Evolutionary conservation across 2,113 vertebrate species (phyloP).

Genomic region (Proterorhinus semilunaris): DNA sequence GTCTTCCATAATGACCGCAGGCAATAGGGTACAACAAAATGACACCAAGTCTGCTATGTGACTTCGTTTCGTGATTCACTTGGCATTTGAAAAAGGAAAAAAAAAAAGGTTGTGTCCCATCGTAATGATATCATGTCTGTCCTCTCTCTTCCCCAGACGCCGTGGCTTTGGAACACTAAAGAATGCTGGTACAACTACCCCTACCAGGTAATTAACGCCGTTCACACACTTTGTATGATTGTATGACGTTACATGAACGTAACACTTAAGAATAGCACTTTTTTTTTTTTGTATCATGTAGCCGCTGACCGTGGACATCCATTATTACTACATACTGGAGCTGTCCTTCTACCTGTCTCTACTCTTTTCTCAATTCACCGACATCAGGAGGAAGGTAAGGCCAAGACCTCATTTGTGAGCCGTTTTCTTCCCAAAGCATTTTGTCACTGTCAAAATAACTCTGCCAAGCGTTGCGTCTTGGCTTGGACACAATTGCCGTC

Average conservation of each 20-base stretch:
- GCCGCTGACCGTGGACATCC: conserved; percentile 92
- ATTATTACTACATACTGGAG: conserved; percentile 96
- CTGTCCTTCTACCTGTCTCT: conserved; percentile 97
- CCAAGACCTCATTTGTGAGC: background rate
- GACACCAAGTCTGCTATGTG: background rate
- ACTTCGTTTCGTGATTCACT: background rate
- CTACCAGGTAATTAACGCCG: conserved; percentile 84
- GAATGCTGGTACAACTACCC: conserved; percentile 98
- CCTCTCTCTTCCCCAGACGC: conserved; percentile 74
- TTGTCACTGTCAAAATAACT: conserved; percentile 4
- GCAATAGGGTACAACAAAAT: background rate
- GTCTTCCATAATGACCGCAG: no score
- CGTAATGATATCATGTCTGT: background rate
- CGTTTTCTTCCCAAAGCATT: background rate
- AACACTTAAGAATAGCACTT: conserved; percentile 11
- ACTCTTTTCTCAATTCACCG: conserved; percentile 96
- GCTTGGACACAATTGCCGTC: conserved; percentile 2
- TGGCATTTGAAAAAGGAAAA: background rate
- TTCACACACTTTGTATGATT: background rate
- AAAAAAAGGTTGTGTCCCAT: background rate
- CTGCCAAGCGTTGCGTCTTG: background rate
- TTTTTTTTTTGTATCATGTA: conserved; percentile 70
- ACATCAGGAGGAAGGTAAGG: conserved; percentile 98
- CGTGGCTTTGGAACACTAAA: conserved; percentile 95
- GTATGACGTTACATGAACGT: no score